Evolutionary conservation across 2,888 invertebrate genomes (phyloP), one percentile per base, ranked within the genome.

Genomic region (Nebria salina): DNA sequence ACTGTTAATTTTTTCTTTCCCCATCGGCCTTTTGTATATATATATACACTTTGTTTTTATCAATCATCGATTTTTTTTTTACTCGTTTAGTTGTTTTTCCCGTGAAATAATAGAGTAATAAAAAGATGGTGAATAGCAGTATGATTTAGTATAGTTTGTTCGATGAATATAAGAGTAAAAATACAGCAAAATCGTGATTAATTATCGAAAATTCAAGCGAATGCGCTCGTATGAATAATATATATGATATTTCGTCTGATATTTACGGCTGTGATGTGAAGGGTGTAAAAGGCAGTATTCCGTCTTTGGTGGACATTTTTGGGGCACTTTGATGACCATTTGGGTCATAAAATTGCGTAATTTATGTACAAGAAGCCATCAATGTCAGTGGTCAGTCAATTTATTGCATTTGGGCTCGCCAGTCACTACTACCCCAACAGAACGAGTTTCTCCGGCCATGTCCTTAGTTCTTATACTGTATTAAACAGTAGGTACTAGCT

Each of bases 341-440:
- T 54, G 34, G 70, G 75, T 83, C 77, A 84, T 85, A 87, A 87
- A 88, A 84, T 85, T 88, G 85, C 86, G 87, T 88, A 88, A 88
- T 88, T 88, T 88, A 88, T 88, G 87, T 86, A 87, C 86, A 87
- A 86, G 86, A 85, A 86, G 86, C 84, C 85, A 87, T 87, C 87
- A 88, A 87, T 85, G 87, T 88, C 87, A 54, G 13, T 54, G 13
- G 54, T 54, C 54, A 54, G 11, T 54, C 54, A 13, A 54, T 54
- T 54, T 54, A 54, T 54, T 54, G 54, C 54, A 54, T 54, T 54
- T 11, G 54, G 11, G 54, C 68, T 74, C 54, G 54, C 54, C 13
- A 54, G 54, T 34, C 34, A 34, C 54, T 13, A 54, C 54, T 54
- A 54, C 54, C 54, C 54, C 13, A 54, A 54, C 54, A 11, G 8